Evolutionary conservation across 2,888 invertebrate species (phyloP), one percentile per base, ranked within the genome.

Genomic region (Amphipyra tragopoginis): DNA sequence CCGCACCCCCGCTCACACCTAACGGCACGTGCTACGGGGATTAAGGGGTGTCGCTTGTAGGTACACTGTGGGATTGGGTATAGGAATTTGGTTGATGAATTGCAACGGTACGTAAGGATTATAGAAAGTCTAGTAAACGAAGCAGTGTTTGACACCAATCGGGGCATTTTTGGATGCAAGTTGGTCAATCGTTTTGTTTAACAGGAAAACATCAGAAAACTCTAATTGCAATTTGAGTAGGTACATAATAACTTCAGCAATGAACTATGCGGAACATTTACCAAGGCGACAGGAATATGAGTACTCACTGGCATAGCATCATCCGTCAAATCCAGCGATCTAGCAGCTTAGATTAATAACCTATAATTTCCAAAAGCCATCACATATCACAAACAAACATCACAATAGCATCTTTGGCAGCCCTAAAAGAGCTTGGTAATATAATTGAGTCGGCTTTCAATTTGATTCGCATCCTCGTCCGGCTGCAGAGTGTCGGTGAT

Each of bases 401-500:
- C 7, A 49, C 45, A 43, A 48, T 38, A 36, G 8, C 36, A 50
- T 56, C 43, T 40, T 57, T 56, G 82, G 42, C 90, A 93, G 67
- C 93, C 93, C 93, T 93, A 82, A 79, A 86, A 84, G 75, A 85
- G 81, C 80, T 82, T 78, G 78, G 86, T 92, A 93, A 93, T 90
- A 92, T 93, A 94, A 94, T 94, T 93, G 94, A 94, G 93, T 91
- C 90, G 88, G 92, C 93, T 93, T 94, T 94, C 94, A 94, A 94
- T 94, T 94, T 93, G 94, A 94, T 93, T 93, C 94, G 87, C 90
- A 90, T 92, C 91, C 92, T 87, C 90, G 90, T 87, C 89, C 89
- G 82, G 83, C 81, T 85, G 87, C 86, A 82, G 88, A 88, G 93
- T 92, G 94, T 94, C 93, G 90, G 93, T 92, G 93, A 93, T 94